These are phyloP conservation scores for Hylomyscus alleni DNA, from an alignment of 2,797 vertebrate species.

Conservation along the genomic window DNA sequence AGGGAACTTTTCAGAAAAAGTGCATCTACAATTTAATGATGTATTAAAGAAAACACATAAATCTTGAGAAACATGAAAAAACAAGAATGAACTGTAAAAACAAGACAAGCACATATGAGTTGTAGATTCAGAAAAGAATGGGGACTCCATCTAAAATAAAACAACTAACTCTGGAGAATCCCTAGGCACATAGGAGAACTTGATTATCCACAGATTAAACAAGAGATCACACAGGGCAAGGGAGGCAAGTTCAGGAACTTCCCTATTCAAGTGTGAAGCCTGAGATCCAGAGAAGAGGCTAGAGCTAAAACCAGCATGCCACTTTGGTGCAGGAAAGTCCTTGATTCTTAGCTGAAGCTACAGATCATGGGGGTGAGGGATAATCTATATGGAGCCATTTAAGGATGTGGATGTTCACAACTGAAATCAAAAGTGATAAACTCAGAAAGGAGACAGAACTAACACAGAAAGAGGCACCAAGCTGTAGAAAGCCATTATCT, in stretches of 20 bases:
- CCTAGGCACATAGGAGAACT: too few relatives aligned
- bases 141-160: background rate
- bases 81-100: background rate
- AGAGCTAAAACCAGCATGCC: background rate
- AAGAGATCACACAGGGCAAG: background rate
- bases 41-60: background rate
- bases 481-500: background rate
- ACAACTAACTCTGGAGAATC: background rate
- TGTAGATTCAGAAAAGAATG: background rate
- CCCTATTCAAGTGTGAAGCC: background rate
- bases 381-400: background rate
- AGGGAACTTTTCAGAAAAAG: background rate
- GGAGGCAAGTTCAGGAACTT: background rate
- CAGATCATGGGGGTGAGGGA: fast-evolving
- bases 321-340: too few relatives aligned
- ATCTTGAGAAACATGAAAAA: background rate
- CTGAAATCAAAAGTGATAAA: background rate
- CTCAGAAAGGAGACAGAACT: background rate
- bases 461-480: background rate
- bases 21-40: background rate
- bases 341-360: background rate
- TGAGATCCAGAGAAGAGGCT: background rate
- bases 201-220: background rate
- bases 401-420: background rate
- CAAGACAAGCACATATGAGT: background rate